Base-by-base conservation (phyloP, 2,113 vertebrate species). In the Gobio gobio region DNA sequence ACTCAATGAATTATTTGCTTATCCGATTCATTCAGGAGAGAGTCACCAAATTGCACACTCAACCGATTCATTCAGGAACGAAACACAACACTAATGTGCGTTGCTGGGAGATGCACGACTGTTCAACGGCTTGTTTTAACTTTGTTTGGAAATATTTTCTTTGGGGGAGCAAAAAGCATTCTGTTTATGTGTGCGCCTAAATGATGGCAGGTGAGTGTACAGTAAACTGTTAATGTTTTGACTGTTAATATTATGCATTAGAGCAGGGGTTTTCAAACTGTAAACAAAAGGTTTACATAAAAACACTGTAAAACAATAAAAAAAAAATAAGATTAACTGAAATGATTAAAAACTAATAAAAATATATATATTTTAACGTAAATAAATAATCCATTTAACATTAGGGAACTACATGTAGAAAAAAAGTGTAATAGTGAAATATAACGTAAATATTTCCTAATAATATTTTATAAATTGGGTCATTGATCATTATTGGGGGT, bases 181-280 rank as follows among this genome's bases (percentile, higher is more conserved):
- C 45, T 47, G 24, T 49, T 24, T 56, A 26, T 85, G 33, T 87
- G 84, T 86, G 87, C 87, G 81, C 87, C 86, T 86, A 73, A 14
- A 56, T 61, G 75, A 45, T 59, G 49, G 40, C 10, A 47, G 45
- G 45, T 47, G 10, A 47, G 10, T 47, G 45, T 47, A 47, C 10
- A 12, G 45, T 47, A 47, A 47, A 40, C 40, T 47, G 45, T 10
- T 47, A 47, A 12, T 47, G 10, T 83, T 59, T 26, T 26, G 59
- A 61, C 1, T 26, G 12, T 61, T 61, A 4, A 24, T 61, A 26
- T 24, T 24, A 24, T 61, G n/a, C 5, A 26, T 61, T 26, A 61
- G n/a, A 26, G 7, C n/a, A 61, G 59, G 22, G 24, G n/a, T 61
- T 26, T 61, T 26, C 58, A 61, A 24, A 61, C n/a, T 13, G 10